phyloP scores from a whole-genome alignment of 2,797 vertebrate genomes.

The Poeciliopsis gracilis region DNA sequence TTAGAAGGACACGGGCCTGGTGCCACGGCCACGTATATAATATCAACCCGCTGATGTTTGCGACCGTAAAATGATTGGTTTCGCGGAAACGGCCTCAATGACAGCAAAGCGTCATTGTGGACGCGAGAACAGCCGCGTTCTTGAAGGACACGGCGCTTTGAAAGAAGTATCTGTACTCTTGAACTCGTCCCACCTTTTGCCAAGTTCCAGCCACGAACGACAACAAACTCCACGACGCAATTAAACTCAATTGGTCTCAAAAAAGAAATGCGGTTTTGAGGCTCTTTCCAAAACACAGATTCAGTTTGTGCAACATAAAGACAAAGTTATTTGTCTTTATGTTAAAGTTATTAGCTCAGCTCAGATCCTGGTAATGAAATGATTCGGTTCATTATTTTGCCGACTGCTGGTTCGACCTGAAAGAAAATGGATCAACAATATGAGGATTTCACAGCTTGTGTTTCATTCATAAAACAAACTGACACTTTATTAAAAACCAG shows the following conservation, averaged over 20 bases:
- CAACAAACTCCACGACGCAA: not conserved
- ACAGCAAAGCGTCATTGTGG: not conserved
- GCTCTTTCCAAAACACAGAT: not conserved
- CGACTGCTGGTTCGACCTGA: not conserved
- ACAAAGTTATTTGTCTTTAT: too few species aligned
- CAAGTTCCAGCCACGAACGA: not conserved
- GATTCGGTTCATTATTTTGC: not conserved
- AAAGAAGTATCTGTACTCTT: not conserved
- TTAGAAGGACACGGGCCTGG: not conserved
- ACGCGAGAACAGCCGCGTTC: not conserved
- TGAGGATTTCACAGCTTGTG: not conserved
- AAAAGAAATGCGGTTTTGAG: not conserved
- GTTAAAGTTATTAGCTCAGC: too few species aligned
- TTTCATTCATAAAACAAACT: not conserved
- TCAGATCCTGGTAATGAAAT: not conserved
- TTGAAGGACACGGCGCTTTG: not conserved
- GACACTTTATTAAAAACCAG: not conserved
- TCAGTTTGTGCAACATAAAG: not conserved
- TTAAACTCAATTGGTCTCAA: not conserved
- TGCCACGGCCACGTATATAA: not conserved
- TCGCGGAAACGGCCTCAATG: not conserved
- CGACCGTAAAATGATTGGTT: not conserved
- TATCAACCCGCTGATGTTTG: not conserved
- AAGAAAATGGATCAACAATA: not conserved
- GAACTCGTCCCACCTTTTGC: not conserved